phyloP scores from a whole-genome alignment of 92 coral and sea anemone species.

The Porites cylindrica region DNA sequence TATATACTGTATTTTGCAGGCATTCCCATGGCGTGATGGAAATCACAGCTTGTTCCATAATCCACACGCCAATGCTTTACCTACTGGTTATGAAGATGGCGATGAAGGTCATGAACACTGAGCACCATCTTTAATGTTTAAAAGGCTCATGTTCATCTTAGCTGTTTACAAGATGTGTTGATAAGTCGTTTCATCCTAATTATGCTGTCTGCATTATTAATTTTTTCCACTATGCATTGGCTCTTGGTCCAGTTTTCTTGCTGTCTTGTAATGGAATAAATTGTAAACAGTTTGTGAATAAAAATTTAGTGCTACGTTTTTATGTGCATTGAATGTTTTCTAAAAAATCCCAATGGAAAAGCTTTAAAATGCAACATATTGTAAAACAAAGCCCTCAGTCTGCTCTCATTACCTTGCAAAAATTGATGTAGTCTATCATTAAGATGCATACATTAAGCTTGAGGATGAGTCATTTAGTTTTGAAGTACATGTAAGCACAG shows the following conservation, averaged over 20 bases:
- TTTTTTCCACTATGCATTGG: background rate
- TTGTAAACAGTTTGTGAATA: slow-evolving; percentile 24
- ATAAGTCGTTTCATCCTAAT: background rate
- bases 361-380: too few species aligned
- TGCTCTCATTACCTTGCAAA: too few species aligned
- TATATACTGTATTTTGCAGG: slow-evolving; percentile 54
- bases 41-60: slow-evolving; percentile 94
- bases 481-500: too few species aligned
- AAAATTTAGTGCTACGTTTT: background rate
- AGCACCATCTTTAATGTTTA: background rate
- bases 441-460: too few species aligned
- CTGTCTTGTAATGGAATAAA: background rate
- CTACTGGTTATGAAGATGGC: slow-evolving; percentile 86
- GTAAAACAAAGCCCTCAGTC: too few species aligned
- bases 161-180: slow-evolving; percentile 14
- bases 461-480: too few species aligned
- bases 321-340: background rate
- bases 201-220: background rate
- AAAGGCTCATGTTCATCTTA: background rate
- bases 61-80: slow-evolving; percentile 88
- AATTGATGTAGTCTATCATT: too few species aligned
- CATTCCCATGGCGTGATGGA: slow-evolving; percentile 98
- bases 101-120: slow-evolving; percentile 32
- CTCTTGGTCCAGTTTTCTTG: background rate
- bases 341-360: background rate